phyloP scores from a whole-genome alignment of 2,113 vertebrate genomes.

The Corythaixoides concolor region DNA sequence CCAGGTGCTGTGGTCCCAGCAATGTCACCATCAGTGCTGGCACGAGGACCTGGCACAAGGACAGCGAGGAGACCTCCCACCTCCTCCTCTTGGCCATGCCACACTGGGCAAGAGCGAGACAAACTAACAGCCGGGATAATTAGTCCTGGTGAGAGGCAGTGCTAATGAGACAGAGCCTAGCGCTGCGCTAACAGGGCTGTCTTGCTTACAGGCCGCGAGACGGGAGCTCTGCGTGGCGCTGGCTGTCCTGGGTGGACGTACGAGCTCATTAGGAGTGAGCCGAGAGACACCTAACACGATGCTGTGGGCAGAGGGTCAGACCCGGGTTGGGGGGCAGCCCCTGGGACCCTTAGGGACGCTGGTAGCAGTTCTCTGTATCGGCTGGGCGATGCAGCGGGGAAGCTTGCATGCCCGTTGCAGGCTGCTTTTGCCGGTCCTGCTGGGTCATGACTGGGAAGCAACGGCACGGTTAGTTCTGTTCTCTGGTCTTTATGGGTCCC shows the following conservation, averaged over 20 bases:
- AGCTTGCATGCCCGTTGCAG: fast-evolving
- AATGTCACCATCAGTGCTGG: not conserved
- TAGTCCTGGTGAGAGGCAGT: not conserved
- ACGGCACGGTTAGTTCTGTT: not conserved
- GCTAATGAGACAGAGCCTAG: not conserved
- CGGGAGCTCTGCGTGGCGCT: fast-evolving
- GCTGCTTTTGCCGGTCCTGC: not conserved
- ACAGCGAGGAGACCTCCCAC: not conserved
- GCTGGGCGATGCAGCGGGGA: fast-evolving
- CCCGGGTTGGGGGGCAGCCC: not conserved
- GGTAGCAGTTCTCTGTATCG: not conserved
- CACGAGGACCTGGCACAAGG: not conserved
- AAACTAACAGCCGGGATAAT: fast-evolving
- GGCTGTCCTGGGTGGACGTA: not conserved
- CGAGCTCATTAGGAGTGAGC: not conserved
- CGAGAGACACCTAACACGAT: not conserved
- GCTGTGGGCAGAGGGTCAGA: not conserved
- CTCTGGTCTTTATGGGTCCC: not conserved
- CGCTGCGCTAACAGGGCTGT: fast-evolving
- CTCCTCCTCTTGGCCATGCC: not conserved
- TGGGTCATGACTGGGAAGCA: not conserved
- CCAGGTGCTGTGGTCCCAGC: fast-evolving
- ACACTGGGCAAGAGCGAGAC: not conserved
- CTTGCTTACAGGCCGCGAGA: not conserved
- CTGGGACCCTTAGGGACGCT: fast-evolving